Base-by-base conservation (phyloP, 2,113 vertebrate genomes). In the Dasyurus viverrinus region DNA sequence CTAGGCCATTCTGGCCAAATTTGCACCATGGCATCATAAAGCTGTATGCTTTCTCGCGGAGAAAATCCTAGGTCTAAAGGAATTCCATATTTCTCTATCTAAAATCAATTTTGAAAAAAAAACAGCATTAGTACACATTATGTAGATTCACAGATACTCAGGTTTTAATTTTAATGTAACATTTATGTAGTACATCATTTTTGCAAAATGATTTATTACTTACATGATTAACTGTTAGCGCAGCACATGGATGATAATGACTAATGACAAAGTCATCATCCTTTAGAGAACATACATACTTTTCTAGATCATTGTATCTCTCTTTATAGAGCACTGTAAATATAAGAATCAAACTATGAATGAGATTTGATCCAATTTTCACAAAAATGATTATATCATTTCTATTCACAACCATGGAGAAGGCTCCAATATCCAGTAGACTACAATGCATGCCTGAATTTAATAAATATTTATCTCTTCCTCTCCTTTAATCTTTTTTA, bases 281-380 rank as follows among this genome's bases (percentile, higher is more conserved):
- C 26, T 93, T 90, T 11, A 95, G n/a, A 89, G 97, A 98, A 90
- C 98, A 98, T 48, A 98, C 94, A n/a, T 98, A 96, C 68, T 98
- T 98, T 92, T 98, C 97, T 93, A 98, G 93, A 96, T 98, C 98
- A 93, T 98, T 98, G 94, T 97, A 98, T 95, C 98, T 94, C 76
- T 98, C 98, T 91, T 93, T 96, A 96, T 98, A 97, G 27, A 95
- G 36, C 11, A 98, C 98, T 98, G 97, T 52, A 91, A 97, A 96
- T 53, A 97, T 76, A 96, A 46, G 47, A 94, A 26, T 7, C 25
- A 57, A 57, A 57, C 8, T 26, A 0, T 57, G 8, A 47, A 46
- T 26, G 25, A 47, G 91, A 8, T 19, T 30, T 30, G 25, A 91
- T 55, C 91, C 24, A 54, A 46, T 91, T 42, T 91, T n/a, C 54